These are phyloP conservation scores for Elanus axillaris DNA, from an alignment of 2,113 vertebrate genomes.

Conservation along the genomic window DNA sequence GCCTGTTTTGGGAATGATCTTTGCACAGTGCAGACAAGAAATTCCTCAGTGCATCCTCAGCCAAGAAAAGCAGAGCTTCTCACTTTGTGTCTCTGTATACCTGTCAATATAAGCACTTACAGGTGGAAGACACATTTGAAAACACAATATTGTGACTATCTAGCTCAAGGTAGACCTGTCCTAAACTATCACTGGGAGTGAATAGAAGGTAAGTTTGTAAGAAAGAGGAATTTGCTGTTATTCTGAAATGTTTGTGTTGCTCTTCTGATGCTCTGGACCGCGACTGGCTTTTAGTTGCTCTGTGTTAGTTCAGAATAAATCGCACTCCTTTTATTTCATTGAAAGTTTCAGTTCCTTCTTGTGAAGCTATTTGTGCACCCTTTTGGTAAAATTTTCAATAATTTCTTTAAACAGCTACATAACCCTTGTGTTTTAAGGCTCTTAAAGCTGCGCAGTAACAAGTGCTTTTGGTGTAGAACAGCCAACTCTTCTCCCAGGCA, in stretches of 20 bases:
- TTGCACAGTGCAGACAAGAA: neutral
- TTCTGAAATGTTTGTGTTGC: neutral
- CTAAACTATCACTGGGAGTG: neutral
- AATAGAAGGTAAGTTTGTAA: neutral
- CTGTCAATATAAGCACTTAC: neutral
- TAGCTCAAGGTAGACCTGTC: neutral
- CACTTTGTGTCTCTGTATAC: fast-evolving
- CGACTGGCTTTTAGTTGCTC: neutral
- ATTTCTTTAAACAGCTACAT: neutral
- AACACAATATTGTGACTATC: neutral
- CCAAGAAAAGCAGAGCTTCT: neutral
- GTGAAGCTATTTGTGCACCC: neutral
- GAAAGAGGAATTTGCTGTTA: neutral
- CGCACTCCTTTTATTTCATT: neutral
- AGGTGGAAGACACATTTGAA: neutral
- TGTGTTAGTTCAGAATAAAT: neutral
- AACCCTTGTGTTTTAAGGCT: neutral
- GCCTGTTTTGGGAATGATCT: neutral
- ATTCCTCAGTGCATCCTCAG: neutral
- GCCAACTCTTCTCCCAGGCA: neutral
- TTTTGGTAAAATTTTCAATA: neutral
- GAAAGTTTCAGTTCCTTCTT: neutral
- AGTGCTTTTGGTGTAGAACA: neutral
- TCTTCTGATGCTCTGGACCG: neutral
- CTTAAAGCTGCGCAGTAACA: neutral